phyloP scores from a whole-genome alignment of 2,113 vertebrate genomes.

The Oryzias javanicus region DNA sequence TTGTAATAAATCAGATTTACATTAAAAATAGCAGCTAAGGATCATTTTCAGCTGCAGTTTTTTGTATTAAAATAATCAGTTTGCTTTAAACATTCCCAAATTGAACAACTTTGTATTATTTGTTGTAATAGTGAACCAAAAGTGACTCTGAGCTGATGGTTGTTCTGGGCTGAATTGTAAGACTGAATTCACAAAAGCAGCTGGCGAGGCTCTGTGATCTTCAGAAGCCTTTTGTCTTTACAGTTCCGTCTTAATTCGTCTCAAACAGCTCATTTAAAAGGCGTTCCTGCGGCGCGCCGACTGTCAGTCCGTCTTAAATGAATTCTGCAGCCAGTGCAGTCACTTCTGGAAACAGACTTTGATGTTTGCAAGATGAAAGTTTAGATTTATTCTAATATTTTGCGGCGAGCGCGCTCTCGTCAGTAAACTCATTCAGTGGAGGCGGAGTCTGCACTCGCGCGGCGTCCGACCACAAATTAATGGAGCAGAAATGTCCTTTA shows the following conservation, averaged over 20 bases:
- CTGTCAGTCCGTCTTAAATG: slow-evolving; percentile 2
- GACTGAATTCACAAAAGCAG: slow-evolving; percentile 2
- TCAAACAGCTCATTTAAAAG: slow-evolving; percentile 3
- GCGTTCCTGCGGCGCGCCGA: slow-evolving; percentile 4
- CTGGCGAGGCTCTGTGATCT: slow-evolving; percentile 3
- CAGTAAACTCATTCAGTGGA: slow-evolving; percentile 36
- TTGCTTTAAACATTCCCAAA: too few relatives aligned
- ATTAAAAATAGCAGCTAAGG: too few relatives aligned
- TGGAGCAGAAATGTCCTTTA: slow-evolving; percentile 64
- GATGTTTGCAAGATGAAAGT: slow-evolving; percentile 3
- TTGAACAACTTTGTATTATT: too few relatives aligned
- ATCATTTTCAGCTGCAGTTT: too few relatives aligned
- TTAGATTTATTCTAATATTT: not conserved
- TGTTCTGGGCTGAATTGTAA: not conserved
- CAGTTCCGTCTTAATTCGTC: not conserved
- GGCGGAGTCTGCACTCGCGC: slow-evolving; percentile 6
- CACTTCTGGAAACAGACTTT: not conserved
- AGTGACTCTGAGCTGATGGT: not conserved
- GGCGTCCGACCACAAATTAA: slow-evolving; percentile 48
- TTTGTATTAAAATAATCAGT: too few relatives aligned
- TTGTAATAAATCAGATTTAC: too few relatives aligned
- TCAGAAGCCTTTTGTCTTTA: slow-evolving; percentile 10
- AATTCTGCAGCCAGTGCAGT: slow-evolving; percentile 6
- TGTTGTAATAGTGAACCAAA: too few relatives aligned
- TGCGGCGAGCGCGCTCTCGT: slow-evolving; percentile 21